Evolutionary conservation across 2,797 vertebrate species (phyloP), one percentile per base, ranked within the genome.

Genomic region (Takifugu ocellatus): DNA sequence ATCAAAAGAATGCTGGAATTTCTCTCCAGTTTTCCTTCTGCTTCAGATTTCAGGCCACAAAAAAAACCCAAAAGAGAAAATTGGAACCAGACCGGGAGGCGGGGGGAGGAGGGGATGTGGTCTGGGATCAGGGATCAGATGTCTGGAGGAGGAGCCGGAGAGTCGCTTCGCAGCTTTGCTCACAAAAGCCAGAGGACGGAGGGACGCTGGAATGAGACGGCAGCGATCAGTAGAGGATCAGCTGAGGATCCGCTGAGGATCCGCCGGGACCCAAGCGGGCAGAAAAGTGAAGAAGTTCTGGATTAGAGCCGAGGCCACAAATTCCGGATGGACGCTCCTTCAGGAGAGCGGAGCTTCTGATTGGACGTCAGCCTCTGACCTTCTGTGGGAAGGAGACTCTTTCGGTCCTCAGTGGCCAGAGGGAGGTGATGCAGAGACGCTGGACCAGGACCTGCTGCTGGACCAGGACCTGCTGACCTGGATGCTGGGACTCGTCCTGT

Each of bases 31-130:
- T 89, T 87, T 79, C 50, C 56, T 78, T 79, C 64, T 63, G 74
- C 66, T 69, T 89, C 83, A 72, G 46, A 74, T 89, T 90, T 88
- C 87, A 86, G 70, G 70, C 67, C 54, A 57, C 59, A 26, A 52
- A 57, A 83, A 63, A 73, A 54, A 42, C 25, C 8, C 15, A 14
- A 14, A n/a, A 53, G 57, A 67, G 77, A 77, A 88, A 91, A 90
- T 87, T 85, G 89, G 79, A 88, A 90, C 72, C 86, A 91, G 89
- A 87, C 71, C 1, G 4, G n/a, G 36, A 24, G 63, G 59, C 49
- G 49, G 49, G 16, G 61, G 54, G 64, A 21, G 61, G 49, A 43
- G 59, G 51, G 29, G 44, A 48, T 31, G 63, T 15, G 59, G 27
- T 47, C 54, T 56, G 56, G 57, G 81, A 79, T 74, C 79, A 74